A percentile compares a stretch with the other conserved stretches of the same genome.
These are phyloP conservation scores for Solea solea DNA, from an alignment of 2,113 vertebrate species.

Conservation along the genomic window DNA sequence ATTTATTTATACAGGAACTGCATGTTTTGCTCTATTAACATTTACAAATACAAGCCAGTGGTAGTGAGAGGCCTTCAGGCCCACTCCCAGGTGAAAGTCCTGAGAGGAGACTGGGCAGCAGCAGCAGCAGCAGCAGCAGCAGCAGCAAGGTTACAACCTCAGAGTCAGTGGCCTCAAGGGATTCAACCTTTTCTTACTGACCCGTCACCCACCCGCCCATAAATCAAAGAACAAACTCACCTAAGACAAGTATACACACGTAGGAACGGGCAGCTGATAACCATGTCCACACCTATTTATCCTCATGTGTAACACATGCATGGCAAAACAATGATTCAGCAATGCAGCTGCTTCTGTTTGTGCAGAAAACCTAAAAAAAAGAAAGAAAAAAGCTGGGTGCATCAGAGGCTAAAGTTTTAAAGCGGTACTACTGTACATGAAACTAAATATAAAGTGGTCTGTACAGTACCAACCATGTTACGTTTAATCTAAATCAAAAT, in stretches of 20 bases:
- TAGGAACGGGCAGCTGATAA: slow-evolving; percentile 38
- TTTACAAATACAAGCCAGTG: slow-evolving; percentile 37
- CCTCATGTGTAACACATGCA: slow-evolving; percentile 18
- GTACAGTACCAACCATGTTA: slow-evolving; percentile 3
- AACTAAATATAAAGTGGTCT: slow-evolving; percentile 23
- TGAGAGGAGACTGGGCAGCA: slow-evolving; percentile 40
- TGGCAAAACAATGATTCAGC: slow-evolving; percentile 31
- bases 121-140: slow-evolving; percentile 6
- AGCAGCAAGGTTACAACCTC: slow-evolving; percentile 32
- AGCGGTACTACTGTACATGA: slow-evolving; percentile 47
- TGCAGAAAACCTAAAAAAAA: slow-evolving; percentile 29
- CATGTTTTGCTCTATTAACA: slow-evolving; percentile 41
- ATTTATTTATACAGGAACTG: slow-evolving; percentile 45
- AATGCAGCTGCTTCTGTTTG: slow-evolving; percentile 25
- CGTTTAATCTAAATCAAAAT: slow-evolving; percentile 16
- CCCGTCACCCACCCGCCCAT: slow-evolving; percentile 52
- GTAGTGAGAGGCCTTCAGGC: slow-evolving; percentile 8
- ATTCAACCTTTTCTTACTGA: slow-evolving; percentile 51
- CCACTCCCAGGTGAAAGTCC: slow-evolving; percentile 50
- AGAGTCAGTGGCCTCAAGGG: slow-evolving; percentile 54
- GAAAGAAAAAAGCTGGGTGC: slow-evolving; percentile 17
- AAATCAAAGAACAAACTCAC: slow-evolving; percentile 52
- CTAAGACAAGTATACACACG: slow-evolving; percentile 47
- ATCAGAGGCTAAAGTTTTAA: slow-evolving; percentile 41
- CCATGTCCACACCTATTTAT: slow-evolving; percentile 2